phyloP scores from a whole-genome alignment of 2,888 invertebrate species.

The Xylota sylvarum region DNA sequence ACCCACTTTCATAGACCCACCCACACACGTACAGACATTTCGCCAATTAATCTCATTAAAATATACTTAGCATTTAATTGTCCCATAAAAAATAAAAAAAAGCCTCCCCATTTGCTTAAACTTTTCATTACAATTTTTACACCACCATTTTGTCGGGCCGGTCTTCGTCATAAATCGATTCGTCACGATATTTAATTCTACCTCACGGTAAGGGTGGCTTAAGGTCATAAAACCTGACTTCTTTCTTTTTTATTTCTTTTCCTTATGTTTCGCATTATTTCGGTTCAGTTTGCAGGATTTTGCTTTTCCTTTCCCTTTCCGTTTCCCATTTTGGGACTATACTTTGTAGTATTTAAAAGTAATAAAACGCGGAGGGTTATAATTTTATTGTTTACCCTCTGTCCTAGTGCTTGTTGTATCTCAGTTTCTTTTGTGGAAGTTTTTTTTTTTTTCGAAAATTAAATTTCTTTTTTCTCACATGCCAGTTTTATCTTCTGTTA shows the following conservation, averaged over 20 bases:
- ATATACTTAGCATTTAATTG: constrained; percentile 27
- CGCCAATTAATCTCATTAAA: constrained; percentile 32
- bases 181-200: constrained; percentile 19
- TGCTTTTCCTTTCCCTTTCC: background rate
- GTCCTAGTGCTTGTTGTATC: background rate
- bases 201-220: constrained; percentile 11
- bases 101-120: background rate
- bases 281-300: constrained; percentile 14
- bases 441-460: background rate
- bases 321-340: background rate
- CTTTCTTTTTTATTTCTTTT: constrained; percentile 13
- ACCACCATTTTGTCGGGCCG: background rate
- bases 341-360: constrained; percentile 19
- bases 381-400: background rate
- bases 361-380: background rate
- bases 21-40: background rate
- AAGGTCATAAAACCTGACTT: constrained; percentile 25
- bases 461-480: too few species aligned
- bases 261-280: constrained; percentile 20
- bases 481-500: background rate
- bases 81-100: constrained; percentile 11
- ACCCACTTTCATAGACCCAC: background rate
- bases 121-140: background rate
- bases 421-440: background rate
- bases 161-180: background rate